phyloP scores from a whole-genome alignment of 1,140 invertebrate genomes.

The Bombus huntii region DNA sequence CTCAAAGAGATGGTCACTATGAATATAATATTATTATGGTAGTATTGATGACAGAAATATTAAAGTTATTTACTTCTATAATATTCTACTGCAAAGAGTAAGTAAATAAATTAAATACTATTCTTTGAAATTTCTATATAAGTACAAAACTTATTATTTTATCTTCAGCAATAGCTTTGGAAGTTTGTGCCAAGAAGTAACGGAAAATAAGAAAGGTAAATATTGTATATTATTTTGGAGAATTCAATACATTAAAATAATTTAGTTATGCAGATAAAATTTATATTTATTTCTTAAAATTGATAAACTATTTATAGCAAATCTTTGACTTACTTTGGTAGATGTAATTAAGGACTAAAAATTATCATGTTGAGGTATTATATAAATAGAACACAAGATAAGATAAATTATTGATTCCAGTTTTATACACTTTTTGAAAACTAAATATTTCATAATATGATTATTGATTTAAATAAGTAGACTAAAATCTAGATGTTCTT shows the following conservation, averaged over 20 bases:
- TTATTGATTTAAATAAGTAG: background rate
- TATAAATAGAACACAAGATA: background rate
- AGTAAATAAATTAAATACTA: slow-evolving; percentile 71
- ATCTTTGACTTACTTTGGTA: background rate
- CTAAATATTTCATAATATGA: background rate
- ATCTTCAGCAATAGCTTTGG: slow-evolving; percentile 81
- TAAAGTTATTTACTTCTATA: slow-evolving; percentile 91
- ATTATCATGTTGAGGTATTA: background rate
- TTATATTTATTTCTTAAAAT: background rate
- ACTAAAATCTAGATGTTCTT: background rate
- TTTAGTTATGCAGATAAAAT: background rate
- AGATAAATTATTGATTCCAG: background rate
- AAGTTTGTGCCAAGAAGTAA: slow-evolving; percentile 83
- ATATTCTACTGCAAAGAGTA: slow-evolving; percentile 89
- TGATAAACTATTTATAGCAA: background rate
- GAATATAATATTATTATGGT: slow-evolving; percentile 94
- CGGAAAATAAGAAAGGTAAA: slow-evolving; percentile 83
- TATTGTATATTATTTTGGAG: background rate
- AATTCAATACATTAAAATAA: background rate
- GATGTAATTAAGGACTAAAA: background rate
- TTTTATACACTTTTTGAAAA: background rate
- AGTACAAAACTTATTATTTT: slow-evolving; percentile 19
- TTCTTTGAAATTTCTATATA: background rate
- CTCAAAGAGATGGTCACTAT: slow-evolving; percentile 92
- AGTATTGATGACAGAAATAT: slow-evolving; percentile 93